phyloP scores from a whole-genome alignment of 2,797 vertebrate species.

The Parotocinclus haroldoi region DNA sequence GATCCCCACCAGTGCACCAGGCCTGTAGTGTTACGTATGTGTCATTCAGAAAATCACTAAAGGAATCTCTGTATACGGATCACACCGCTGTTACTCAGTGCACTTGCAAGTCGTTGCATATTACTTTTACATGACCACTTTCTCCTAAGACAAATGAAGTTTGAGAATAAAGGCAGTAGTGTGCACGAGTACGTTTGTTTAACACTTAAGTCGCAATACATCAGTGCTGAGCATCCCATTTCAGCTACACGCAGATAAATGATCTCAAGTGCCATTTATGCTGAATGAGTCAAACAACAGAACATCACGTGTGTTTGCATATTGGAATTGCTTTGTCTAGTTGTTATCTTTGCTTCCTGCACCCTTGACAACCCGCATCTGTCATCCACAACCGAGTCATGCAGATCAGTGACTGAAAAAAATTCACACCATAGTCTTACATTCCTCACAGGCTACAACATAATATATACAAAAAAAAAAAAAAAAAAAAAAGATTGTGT shows the following conservation, averaged over 20 bases:
- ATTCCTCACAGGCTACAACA: not conserved
- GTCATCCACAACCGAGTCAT: constrained; percentile 21
- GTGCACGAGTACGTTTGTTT: constrained; percentile 5
- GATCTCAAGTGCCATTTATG: constrained; percentile 4
- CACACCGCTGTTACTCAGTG: not conserved
- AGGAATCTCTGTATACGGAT: no score
- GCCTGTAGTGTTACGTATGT: no score
- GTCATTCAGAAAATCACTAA: no score
- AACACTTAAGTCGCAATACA: constrained; percentile 15
- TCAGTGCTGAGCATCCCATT: constrained; percentile 3
- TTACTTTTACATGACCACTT: constrained; percentile 4
- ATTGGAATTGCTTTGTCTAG: constrained; percentile 15
- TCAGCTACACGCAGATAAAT: constrained; percentile 11
- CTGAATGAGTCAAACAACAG: constrained; percentile 14
- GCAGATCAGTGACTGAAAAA: not conserved
- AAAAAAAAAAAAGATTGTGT: constrained; percentile 2
- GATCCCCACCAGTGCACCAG: no score
- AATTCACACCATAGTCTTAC: not conserved
- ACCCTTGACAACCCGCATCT: constrained; percentile 22
- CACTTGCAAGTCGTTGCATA: not conserved
- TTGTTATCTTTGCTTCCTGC: constrained; percentile 28
- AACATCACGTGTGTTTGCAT: constrained; percentile 9
- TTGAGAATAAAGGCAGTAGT: constrained; percentile 1
- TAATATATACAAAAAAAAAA: not conserved
- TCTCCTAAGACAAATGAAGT: not conserved